phyloP scores from a whole-genome alignment of 2,797 vertebrate species.

The Hippocampus kuda region DNA sequence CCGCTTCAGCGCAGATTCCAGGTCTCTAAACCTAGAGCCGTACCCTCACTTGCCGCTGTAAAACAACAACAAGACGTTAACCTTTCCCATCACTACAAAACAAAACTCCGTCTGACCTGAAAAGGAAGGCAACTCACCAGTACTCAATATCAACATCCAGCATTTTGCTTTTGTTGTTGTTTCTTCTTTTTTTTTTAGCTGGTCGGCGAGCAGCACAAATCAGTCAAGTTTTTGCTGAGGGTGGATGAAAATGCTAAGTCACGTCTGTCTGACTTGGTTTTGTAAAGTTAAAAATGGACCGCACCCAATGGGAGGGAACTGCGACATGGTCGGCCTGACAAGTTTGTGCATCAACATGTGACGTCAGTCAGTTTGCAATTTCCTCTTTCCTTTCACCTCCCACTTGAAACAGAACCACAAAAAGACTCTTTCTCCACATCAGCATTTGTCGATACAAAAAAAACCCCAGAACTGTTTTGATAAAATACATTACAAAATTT shows the following conservation, averaged over 20 bases:
- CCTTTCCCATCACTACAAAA: neutral
- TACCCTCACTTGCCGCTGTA: conserved; percentile 53
- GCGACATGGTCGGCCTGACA: neutral
- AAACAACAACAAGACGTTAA: neutral
- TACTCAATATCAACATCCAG: conserved; percentile 32
- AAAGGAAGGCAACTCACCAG: conserved; percentile 34
- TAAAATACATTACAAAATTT: too few relatives aligned
- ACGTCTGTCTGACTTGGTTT: neutral
- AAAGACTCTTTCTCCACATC: neutral
- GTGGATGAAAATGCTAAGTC: neutral
- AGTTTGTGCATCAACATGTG: neutral
- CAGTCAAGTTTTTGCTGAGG: neutral
- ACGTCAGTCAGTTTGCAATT: neutral
- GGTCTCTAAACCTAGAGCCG: conserved; percentile 11
- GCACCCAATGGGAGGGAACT: neutral
- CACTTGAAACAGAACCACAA: neutral
- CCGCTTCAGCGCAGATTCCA: conserved; percentile 18
- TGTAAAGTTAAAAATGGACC: neutral
- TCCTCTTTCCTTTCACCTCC: neutral
- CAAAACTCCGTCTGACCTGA: neutral
- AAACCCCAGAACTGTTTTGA: too few relatives aligned
- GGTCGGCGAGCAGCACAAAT: neutral
- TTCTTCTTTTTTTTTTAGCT: neutral
- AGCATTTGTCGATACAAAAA: too few relatives aligned
- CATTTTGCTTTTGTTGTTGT: conserved; percentile 17